phyloP scores from a whole-genome alignment of 2,113 vertebrate genomes.

The Todiramphus saurophagus region DNA sequence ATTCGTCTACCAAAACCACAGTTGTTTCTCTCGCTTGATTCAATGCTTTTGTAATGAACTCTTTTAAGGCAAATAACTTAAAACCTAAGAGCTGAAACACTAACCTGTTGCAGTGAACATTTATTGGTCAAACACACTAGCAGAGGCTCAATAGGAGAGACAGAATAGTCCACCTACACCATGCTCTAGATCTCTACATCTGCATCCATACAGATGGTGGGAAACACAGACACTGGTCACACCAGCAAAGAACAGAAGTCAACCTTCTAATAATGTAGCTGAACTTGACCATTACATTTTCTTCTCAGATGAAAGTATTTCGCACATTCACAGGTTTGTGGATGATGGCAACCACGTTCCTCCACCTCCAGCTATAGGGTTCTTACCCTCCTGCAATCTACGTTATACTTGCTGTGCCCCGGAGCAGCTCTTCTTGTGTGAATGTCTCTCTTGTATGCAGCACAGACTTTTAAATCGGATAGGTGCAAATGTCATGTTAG shows the following conservation, averaged over 20 bases:
- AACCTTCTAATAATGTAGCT: not conserved
- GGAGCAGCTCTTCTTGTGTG: not conserved
- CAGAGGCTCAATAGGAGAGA: not conserved
- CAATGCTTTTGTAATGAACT: not conserved
- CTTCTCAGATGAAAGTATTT: not conserved
- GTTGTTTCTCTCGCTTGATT: not conserved
- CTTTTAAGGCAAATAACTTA: not conserved
- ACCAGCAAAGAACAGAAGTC: not conserved
- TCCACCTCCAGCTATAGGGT: not conserved
- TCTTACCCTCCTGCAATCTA: accelerated
- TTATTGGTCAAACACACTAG: not conserved
- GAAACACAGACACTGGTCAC: not conserved
- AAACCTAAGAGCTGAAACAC: not conserved
- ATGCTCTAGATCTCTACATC: not conserved
- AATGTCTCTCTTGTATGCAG: not conserved
- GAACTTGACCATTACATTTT: accelerated
- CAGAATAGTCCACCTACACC: not conserved
- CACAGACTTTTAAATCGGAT: not conserved
- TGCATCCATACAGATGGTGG: not conserved
- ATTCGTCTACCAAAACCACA: not conserved
- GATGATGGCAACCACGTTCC: not conserved
- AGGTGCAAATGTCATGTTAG: not conserved
- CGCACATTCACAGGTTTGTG: not conserved
- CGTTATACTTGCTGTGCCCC: not conserved
- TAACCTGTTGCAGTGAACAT: not conserved